Evolutionary conservation across 2,113 vertebrate species (phyloP).

Genomic region (Rhegmatorhina hoffmannsi): DNA sequence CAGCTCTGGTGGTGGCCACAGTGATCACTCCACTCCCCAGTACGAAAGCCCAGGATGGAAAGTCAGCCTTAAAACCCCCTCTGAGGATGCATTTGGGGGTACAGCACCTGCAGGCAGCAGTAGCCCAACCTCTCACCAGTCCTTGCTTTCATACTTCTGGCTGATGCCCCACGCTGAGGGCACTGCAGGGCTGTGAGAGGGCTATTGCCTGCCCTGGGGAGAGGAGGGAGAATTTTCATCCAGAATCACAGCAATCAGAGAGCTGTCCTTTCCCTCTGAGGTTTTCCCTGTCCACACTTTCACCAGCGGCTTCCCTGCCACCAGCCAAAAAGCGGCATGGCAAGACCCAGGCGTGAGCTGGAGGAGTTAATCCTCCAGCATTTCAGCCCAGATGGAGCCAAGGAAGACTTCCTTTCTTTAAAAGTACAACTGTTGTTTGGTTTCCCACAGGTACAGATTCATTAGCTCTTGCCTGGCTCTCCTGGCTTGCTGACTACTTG

Average conservation of each 20-base stretch:
- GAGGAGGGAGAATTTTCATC: neutral
- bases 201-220: accelerated
- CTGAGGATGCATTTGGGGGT: neutral
- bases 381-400: constrained; percentile 4
- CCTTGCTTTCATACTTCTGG: accelerated
- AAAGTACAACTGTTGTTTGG: constrained; percentile 79
- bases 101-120: neutral
- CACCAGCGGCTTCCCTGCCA: accelerated
- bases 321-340: accelerated
- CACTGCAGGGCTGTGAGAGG: neutral
- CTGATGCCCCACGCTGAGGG: accelerated
- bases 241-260: neutral
- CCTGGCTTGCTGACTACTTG: constrained; percentile 88
- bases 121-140: neutral
- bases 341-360: neutral
- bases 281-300: neutral
- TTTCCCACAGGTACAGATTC: constrained; percentile 83
- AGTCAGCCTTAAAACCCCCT: neutral
- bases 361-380: constrained; percentile 55
- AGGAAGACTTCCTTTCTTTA: constrained; percentile 69
- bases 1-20: neutral
- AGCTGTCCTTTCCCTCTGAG: neutral
- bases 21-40: neutral
- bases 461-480: constrained; percentile 84
- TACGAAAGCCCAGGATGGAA: neutral